These are phyloP conservation scores for Charadrius vociferus DNA, from an alignment of 2,113 vertebrate genomes.

Conservation along the genomic window DNA sequence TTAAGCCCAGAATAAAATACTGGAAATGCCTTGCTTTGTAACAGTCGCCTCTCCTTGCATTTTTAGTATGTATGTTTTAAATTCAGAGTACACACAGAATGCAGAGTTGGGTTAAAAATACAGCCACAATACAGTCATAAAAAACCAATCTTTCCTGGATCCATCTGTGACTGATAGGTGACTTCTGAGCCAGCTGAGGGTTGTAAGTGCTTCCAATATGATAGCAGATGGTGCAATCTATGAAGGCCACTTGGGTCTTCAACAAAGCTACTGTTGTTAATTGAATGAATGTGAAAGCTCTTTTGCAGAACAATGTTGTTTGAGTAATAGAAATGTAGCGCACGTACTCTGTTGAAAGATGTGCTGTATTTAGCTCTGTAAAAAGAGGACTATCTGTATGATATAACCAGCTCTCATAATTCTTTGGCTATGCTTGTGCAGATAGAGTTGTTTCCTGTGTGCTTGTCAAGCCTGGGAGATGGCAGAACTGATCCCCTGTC, in stretches of 20 bases:
- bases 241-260: neutral
- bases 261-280: neutral
- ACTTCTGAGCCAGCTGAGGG: neutral
- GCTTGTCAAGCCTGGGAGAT: neutral
- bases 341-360: neutral
- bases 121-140: neutral
- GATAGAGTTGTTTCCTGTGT: accelerated
- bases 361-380: neutral
- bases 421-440: neutral
- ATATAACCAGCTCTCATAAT: neutral
- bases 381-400: neutral
- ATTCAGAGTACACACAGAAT: neutral
- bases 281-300: neutral
- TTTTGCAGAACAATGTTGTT: neutral
- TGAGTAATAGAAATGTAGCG: neutral
- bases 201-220: neutral
- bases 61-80: neutral
- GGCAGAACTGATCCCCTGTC: neutral
- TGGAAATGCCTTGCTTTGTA: neutral
- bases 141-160: neutral
- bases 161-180: neutral
- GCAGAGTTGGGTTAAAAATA: neutral
- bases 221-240: neutral
- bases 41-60: neutral
- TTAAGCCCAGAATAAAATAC: neutral